Base-by-base conservation (phyloP, 2,797 vertebrate species). In the Anguilla marmorata region DNA sequence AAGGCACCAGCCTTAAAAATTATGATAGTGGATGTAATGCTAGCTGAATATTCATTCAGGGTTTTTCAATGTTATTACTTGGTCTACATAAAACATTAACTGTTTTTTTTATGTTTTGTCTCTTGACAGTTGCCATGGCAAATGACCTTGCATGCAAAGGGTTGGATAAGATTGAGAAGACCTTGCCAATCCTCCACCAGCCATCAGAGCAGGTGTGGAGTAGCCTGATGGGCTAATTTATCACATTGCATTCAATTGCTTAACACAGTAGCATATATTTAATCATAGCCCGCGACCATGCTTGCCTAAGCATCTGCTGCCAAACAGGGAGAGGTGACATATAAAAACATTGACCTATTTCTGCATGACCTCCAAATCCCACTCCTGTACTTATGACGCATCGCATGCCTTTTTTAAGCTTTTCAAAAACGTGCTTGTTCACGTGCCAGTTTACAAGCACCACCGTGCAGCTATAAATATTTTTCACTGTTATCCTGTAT, bases 81-180 rank as follows among this genome's bases (percentile, higher is more conserved):
- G 33, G 41, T 33, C 21, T 80, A 16, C 7, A 33, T 69, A 27
- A n/a, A 12, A 19, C 56, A 69, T 69, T 24, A 48, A 48, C 41
- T 82, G 41, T 50, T 14, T 6, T 92, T 83, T 91, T 89, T 92
- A 92, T 74, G 0, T 87, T 27, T 74, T 88, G 82, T 63, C 88
- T 87, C 91, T 24, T 69, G 45, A 1, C 90, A 99, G 98, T 98
- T 96, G 96, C 96, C 1, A 86, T 96, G 92, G 98, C 96, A 87
- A 99, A 98, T 93, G 94, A 90, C 87, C 94, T 98, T 90, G 98
- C 98, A 0, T 99, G 98, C 88, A 97, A 96, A 93, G 96, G 98
- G 89, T 95, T 99, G 21, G 97, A 99, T 93, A 98, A 96, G 95
- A 95, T 99, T 89, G 98, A 98, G 94, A 95, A 95, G 82, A 95